Conservation (phyloP, 2,797 vertebrate species). For the Sebastes trivittatus region DNA sequence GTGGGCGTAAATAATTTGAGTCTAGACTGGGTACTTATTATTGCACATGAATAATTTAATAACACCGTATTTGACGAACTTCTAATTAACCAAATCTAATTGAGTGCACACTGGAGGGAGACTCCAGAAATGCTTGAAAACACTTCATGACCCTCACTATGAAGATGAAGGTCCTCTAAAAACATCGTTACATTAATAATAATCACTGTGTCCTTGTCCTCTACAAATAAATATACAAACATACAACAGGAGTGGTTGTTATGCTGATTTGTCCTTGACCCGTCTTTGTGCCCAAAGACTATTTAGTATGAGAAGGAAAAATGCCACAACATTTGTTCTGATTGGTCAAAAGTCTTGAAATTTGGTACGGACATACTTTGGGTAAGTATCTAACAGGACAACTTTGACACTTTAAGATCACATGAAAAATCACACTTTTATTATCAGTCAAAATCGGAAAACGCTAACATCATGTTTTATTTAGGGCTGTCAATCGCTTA, state of each 20-base stretch:
- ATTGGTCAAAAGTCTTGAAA: too few relatives aligned
- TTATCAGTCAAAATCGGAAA: too few relatives aligned
- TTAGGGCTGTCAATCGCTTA: too few relatives aligned
- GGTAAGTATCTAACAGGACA: too few relatives aligned
- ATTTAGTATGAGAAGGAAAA: too few relatives aligned
- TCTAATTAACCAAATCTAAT: slow-evolving; percentile 4
- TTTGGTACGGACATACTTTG: too few relatives aligned
- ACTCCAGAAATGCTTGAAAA: background rate
- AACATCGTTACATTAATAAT: background rate
- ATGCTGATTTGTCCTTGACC: background rate
- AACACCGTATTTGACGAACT: background rate
- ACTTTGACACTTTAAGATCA: too few relatives aligned
- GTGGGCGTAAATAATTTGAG: slow-evolving; percentile 12
- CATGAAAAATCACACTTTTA: too few relatives aligned
- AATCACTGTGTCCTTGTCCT: background rate
- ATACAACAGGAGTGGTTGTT: background rate
- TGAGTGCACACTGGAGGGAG: background rate
- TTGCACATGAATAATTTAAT: slow-evolving; percentile 25
- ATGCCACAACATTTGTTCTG: too few relatives aligned
- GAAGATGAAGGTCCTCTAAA: background rate
- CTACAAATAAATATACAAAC: background rate
- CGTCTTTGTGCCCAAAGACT: too few relatives aligned
- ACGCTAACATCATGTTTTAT: too few relatives aligned
- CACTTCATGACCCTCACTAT: background rate
- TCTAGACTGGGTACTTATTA: slow-evolving; percentile 27